Percentiles rank a stretch among this genome's conserved stretches.
These are phyloP conservation scores for Drosophila tsacasi DNA, from an alignment of 1,140 invertebrate species.

Conservation along the genomic window DNA sequence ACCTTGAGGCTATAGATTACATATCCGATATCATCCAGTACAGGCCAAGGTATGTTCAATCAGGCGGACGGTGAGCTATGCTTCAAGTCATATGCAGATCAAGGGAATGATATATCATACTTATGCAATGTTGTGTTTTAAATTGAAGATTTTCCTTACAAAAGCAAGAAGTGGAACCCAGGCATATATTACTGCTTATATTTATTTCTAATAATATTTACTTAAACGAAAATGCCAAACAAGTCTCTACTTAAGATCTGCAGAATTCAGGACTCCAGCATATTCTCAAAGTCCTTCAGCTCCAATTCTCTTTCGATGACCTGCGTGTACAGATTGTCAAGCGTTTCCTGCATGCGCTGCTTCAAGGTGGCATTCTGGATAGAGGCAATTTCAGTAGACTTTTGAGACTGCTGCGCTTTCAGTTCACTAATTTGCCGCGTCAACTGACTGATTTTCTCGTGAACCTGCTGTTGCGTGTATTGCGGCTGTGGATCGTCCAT, in stretches of 20 bases:
- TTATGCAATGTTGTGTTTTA: neutral
- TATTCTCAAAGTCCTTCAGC: slow-evolving; percentile 76
- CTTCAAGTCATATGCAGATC: slow-evolving; percentile 23
- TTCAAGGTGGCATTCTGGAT: slow-evolving; percentile 94
- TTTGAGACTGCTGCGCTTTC: slow-evolving; percentile 89
- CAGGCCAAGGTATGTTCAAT: slow-evolving; percentile 36
- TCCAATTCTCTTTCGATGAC: slow-evolving; percentile 93
- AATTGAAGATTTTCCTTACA: neutral
- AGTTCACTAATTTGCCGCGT: slow-evolving; percentile 90
- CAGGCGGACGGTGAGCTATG: slow-evolving; percentile 9
- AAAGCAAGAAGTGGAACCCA: too few relatives aligned
- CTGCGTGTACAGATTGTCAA: slow-evolving; percentile 91
- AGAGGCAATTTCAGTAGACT: slow-evolving; percentile 92
- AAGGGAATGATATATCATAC: neutral
- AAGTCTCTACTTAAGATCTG: neutral
- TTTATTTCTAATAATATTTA: neutral
- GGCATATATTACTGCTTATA: neutral
- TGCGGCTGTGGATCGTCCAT: slow-evolving; percentile 67
- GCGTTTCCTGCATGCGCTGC: slow-evolving; percentile 92
- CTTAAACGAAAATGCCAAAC: neutral
- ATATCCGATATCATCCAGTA: neutral
- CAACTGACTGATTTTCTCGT: slow-evolving; percentile 87
- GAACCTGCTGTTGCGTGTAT: slow-evolving; percentile 85
- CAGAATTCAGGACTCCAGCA: slow-evolving; percentile 56
- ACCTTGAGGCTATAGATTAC: slow-evolving; percentile 9